Evolutionary conservation across 2,797 vertebrate genomes (phyloP).

Genomic region (Pseudomugil gertrudae): DNA sequence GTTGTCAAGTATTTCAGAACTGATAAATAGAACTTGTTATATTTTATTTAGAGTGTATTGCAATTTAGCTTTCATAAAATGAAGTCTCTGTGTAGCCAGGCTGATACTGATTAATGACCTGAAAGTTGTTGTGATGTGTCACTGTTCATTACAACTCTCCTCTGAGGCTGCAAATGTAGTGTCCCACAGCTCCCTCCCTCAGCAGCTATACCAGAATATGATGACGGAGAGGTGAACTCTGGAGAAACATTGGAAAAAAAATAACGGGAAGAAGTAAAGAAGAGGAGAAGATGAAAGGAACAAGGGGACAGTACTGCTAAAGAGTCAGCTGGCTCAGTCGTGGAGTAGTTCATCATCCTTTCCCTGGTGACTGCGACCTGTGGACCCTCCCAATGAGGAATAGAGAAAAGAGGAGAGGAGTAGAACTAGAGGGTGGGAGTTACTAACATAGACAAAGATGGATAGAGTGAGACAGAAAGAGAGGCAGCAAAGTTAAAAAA

Average conservation of each 20-base stretch:
- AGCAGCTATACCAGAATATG: slow-evolving; percentile 31
- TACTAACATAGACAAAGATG: slow-evolving; percentile 56
- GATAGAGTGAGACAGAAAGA: slow-evolving; percentile 53
- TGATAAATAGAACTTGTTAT: slow-evolving; percentile 6
- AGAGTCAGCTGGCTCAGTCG: slow-evolving; percentile 80
- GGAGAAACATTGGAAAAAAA: slow-evolving; percentile 15
- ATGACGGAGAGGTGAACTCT: slow-evolving; percentile 56
- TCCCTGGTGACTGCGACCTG: slow-evolving; percentile 69
- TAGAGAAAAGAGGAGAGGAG: slow-evolving; percentile 31
- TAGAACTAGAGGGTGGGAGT: slow-evolving; percentile 33
- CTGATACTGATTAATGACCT: slow-evolving; percentile 80
- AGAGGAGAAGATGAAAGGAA: slow-evolving; percentile 52
- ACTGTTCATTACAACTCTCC: slow-evolving; percentile 51
- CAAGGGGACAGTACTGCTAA: slow-evolving; percentile 70
- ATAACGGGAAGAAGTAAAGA: slow-evolving; percentile 13
- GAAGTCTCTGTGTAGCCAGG: slow-evolving; percentile 32
- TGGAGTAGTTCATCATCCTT: slow-evolving; percentile 76
- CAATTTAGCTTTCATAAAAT: slow-evolving; percentile 45
- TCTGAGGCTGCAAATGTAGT: slow-evolving; percentile 40
- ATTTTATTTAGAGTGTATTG: not conserved
- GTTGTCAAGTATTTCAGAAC: not conserved
- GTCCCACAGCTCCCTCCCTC: slow-evolving; percentile 44
- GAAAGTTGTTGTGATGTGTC: slow-evolving; percentile 75
- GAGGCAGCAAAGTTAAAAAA: slow-evolving; percentile 40
- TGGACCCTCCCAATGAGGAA: slow-evolving; percentile 55